These are phyloP conservation scores for zebrafish (Danio rerio) DNA, from an alignment of 2,113 vertebrate genomes.

Conservation along the genomic window DNA sequence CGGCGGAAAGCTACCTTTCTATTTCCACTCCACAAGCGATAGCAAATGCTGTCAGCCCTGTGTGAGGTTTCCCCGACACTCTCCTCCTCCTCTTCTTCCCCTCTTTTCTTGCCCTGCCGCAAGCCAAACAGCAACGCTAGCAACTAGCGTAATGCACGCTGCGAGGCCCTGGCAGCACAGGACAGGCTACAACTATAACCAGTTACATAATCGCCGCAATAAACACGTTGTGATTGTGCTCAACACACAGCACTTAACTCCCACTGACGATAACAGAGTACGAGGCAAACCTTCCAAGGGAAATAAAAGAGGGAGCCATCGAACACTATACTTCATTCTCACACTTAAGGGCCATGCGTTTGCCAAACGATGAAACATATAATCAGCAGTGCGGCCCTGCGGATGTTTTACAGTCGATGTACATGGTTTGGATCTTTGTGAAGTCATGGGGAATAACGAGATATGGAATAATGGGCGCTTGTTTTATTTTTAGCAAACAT, in stretches of 20 bases:
- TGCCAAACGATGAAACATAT: slow-evolving; percentile 39
- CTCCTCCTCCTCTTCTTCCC: neutral
- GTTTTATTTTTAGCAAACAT: neutral
- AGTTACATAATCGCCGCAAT: slow-evolving; percentile 64
- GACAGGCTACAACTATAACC: slow-evolving; percentile 44
- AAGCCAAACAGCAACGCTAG: slow-evolving; percentile 13
- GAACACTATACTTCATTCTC: slow-evolving; percentile 24
- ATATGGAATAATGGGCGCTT: neutral
- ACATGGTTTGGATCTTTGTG: slow-evolving; percentile 27
- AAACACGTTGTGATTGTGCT: slow-evolving; percentile 53
- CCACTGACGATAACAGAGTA: slow-evolving; percentile 66
- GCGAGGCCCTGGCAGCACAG: neutral
- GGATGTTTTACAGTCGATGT: neutral
- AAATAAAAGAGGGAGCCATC: slow-evolving; percentile 30
- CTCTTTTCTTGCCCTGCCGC: neutral
- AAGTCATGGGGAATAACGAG: slow-evolving; percentile 31
- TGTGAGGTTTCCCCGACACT: slow-evolving; percentile 38
- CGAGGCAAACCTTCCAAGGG: slow-evolving; percentile 53
- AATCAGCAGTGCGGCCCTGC: slow-evolving; percentile 18
- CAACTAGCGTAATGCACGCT: slow-evolving; percentile 13
- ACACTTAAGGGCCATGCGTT: slow-evolving; percentile 27
- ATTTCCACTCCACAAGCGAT: slow-evolving; percentile 34
- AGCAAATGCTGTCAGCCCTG: slow-evolving; percentile 23
- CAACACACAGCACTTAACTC: slow-evolving; percentile 61
- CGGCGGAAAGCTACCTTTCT: slow-evolving; percentile 43